Evolutionary conservation across 1,140 invertebrate genomes (phyloP).

Genomic region (Hormaphis cornu): DNA sequence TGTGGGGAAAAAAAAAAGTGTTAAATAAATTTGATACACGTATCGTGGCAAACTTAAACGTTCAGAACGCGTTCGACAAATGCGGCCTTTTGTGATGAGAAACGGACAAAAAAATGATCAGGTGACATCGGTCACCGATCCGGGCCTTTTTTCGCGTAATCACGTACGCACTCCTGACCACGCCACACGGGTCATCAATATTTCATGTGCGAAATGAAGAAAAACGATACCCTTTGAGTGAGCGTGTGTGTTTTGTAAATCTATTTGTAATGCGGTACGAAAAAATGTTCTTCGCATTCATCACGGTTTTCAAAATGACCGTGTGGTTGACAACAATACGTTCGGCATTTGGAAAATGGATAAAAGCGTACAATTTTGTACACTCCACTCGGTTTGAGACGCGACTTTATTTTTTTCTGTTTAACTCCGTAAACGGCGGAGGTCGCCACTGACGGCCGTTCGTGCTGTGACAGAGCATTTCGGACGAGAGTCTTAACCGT

Average conservation of each 20-base stretch:
- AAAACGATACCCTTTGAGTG: neutral
- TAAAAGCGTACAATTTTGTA: too few species aligned
- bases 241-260: conserved; percentile 8
- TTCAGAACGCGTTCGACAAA: conserved; percentile 1
- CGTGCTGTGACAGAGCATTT: too few species aligned
- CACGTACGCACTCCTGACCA: neutral
- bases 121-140: neutral
- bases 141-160: neutral
- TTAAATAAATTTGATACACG: neutral
- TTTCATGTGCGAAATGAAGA: neutral
- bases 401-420: too few species aligned
- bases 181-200: neutral
- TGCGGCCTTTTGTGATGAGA: neutral
- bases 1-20: too few species aligned
- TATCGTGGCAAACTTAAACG: neutral
- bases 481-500: too few species aligned
- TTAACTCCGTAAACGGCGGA: too few species aligned
- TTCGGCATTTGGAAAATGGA: too few species aligned
- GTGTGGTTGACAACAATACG: too few species aligned
- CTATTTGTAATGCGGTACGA: neutral
- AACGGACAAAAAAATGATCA: neutral
- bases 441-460: too few species aligned
- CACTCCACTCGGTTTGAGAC: too few species aligned
- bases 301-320: too few species aligned
- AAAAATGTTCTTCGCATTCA: neutral